A percentile compares a stretch with the other conserved stretches of the same genome.
These are phyloP conservation scores for Amblyopsis rosae DNA, from an alignment of 2,113 vertebrate genomes.

Conservation along the genomic window DNA sequence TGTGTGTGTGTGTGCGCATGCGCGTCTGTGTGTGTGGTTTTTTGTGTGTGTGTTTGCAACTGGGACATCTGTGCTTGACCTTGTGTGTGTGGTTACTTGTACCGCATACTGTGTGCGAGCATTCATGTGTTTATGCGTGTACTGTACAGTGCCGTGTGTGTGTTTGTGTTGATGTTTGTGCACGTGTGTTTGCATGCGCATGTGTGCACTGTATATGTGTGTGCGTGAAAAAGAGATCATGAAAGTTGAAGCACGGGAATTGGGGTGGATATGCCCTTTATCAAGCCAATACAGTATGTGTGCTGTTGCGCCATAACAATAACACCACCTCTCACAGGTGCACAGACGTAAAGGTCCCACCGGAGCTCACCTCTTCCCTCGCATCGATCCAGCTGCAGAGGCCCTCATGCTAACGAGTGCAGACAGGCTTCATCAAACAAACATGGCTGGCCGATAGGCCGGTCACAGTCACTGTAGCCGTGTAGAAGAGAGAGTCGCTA, in stretches of 20 bases:
- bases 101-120: background rate
- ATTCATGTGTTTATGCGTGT: background rate
- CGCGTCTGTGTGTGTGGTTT: background rate
- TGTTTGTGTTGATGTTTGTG: background rate
- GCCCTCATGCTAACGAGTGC: slow-evolving; percentile 57
- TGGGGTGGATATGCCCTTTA: slow-evolving; percentile 1
- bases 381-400: slow-evolving; percentile 47
- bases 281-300: too few relatives aligned
- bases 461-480: slow-evolving; percentile 52
- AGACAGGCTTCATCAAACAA: slow-evolving; percentile 75
- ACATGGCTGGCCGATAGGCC: slow-evolving; percentile 59
- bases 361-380: background rate
- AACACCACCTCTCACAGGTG: slow-evolving; percentile 22
- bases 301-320: slow-evolving; percentile 4
- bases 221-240: background rate
- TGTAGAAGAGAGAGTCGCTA: too few relatives aligned
- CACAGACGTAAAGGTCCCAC: slow-evolving; percentile 5
- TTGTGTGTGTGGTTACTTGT: too few relatives aligned
- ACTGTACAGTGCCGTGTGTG: background rate
- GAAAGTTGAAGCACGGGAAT: slow-evolving; percentile 7
- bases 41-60: background rate
- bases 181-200: too few relatives aligned
- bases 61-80: too few relatives aligned
- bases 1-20: background rate
- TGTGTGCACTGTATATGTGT: background rate